These are phyloP conservation scores for Physella acuta DNA, from an alignment of 1,140 invertebrate species.

Conservation along the genomic window DNA sequence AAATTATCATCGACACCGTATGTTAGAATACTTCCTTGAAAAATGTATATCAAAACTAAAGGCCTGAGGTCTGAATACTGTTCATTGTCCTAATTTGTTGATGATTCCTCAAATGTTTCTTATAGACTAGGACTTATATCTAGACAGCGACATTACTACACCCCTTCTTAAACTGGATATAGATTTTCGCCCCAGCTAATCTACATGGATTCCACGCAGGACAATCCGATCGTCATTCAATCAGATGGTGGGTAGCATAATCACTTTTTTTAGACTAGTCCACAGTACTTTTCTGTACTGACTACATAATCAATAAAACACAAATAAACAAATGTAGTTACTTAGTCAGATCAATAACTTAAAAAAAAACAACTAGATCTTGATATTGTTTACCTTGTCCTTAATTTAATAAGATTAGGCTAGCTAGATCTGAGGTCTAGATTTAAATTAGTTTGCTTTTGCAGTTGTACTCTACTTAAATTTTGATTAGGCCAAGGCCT, in stretches of 20 bases:
- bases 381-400: neutral
- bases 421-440: neutral
- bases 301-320: neutral
- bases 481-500: too few species aligned
- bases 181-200: neutral
- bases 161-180: neutral
- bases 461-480: too few species aligned
- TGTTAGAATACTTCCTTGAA: too few species aligned
- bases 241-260: neutral
- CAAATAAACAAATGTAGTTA: neutral
- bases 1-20: too few species aligned
- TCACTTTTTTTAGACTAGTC: neutral
- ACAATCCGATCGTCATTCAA: slow-evolving; percentile 6
- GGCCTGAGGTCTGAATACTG: neutral
- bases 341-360: neutral
- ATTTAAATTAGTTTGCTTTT: too few species aligned
- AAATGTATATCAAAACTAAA: neutral
- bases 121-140: neutral
- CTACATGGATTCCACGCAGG: neutral
- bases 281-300: neutral
- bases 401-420: neutral
- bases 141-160: neutral
- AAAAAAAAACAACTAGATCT: neutral
- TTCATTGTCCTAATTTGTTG: neutral
- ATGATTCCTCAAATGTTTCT: neutral